phyloP scores from a whole-genome alignment of 2,888 invertebrate genomes.

The Drosophila paracracens region DNA sequence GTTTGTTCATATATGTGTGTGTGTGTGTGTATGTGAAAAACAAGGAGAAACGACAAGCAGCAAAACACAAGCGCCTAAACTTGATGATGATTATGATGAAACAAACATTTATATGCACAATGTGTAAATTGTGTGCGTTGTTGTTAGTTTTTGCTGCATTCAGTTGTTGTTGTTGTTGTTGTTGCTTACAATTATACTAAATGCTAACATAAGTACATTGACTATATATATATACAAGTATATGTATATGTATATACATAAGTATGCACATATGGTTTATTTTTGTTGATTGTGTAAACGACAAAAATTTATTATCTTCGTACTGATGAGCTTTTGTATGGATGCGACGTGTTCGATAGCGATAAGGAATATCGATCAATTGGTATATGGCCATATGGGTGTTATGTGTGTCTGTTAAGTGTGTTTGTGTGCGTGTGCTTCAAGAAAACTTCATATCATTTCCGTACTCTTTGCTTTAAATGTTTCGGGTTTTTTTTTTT shows the following conservation, averaged over 20 bases:
- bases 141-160: conserved; percentile 36
- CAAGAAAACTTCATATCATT: conserved; percentile 38
- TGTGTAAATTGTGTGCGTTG: conserved; percentile 19
- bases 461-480: conserved; percentile 26
- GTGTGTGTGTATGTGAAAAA: conserved; percentile 18
- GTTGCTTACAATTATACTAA: conserved; percentile 39
- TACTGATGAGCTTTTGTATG: conserved; percentile 42
- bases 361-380: conserved; percentile 51
- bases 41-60: conserved; percentile 40
- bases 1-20: conserved; percentile 1
- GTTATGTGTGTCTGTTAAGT: conserved; percentile 7
- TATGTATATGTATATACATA: conserved; percentile 18
- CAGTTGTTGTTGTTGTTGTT: conserved; percentile 12
- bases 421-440: conserved; percentile 28
- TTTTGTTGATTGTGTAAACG: conserved; percentile 39
- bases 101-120: conserved; percentile 16
- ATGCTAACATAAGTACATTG: conserved; percentile 46
- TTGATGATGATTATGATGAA: conserved; percentile 6
- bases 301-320: conserved; percentile 24
- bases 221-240: conserved; percentile 27
- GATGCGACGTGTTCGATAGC: conserved; percentile 43
- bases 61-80: conserved; percentile 45
- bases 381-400: conserved; percentile 38
- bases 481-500: conserved; percentile 15
- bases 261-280: conserved; percentile 14